These are phyloP conservation scores for Micrastur ruficollis DNA, from an alignment of 2,797 vertebrate species.

Conservation along the genomic window DNA sequence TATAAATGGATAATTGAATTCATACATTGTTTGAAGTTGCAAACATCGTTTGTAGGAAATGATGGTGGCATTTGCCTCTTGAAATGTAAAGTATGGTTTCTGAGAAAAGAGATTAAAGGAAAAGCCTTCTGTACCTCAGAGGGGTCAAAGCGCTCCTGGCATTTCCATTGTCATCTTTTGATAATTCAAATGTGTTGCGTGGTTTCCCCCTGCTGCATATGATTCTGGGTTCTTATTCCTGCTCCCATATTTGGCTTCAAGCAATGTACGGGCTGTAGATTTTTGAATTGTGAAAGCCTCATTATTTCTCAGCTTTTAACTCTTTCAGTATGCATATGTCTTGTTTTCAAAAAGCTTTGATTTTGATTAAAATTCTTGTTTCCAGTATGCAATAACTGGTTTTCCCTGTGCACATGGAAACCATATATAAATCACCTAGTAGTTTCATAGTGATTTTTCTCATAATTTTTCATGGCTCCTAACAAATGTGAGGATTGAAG, in stretches of 20 bases:
- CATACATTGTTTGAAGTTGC: neutral
- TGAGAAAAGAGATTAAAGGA: neutral
- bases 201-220: neutral
- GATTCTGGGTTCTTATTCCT: slow-evolving; percentile 17
- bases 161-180: neutral
- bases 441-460: neutral
- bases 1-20: neutral
- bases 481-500: slow-evolving; percentile 31
- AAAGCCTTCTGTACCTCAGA: neutral
- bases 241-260: slow-evolving; percentile 31
- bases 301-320: slow-evolving; percentile 55
- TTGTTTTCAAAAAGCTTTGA: slow-evolving; percentile 35
- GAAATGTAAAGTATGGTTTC: neutral
- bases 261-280: neutral
- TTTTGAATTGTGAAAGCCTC: slow-evolving; percentile 32
- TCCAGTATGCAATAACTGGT: neutral
- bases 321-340: slow-evolving; percentile 5
- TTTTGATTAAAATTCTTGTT: slow-evolving; percentile 53
- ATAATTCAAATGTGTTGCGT: neutral
- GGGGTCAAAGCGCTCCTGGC: neutral
- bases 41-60: neutral
- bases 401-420: slow-evolving; percentile 34
- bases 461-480: slow-evolving; percentile 40
- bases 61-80: neutral
- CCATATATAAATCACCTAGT: slow-evolving; percentile 33